Percentiles rank a stretch among this genome's conserved stretches.
Evolutionary conservation across 2,888 invertebrate species (phyloP).

Genomic region (Caenorhabditis zanzibari): DNA sequence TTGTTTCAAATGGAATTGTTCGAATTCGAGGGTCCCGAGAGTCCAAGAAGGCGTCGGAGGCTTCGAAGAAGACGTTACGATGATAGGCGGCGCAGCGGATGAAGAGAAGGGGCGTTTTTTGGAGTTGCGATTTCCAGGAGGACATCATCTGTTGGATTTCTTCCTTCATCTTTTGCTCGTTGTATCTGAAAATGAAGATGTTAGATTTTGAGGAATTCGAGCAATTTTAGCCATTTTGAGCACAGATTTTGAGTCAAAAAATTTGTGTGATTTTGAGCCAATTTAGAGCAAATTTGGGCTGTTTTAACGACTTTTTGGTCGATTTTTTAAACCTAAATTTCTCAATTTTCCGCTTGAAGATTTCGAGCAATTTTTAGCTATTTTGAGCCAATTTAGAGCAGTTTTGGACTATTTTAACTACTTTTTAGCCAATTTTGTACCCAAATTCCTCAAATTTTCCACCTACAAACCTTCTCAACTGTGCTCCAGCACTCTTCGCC

Average conservation of each 20-base stretch:
- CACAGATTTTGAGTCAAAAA: background rate
- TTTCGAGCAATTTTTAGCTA: background rate
- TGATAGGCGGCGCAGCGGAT: conserved; percentile 90
- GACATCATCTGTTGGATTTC: conserved; percentile 66
- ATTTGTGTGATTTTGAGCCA: background rate
- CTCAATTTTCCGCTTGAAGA: too few relatives aligned
- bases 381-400: background rate
- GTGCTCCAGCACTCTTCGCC: conserved; percentile 74
- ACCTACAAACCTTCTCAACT: conserved; percentile 69
- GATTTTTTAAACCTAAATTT: background rate
- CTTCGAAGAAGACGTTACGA: conserved; percentile 88
- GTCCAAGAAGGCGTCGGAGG: conserved; percentile 88
- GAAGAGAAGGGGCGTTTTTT: conserved; percentile 87
- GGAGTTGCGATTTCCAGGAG: conserved; percentile 74
- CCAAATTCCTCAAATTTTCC: background rate
- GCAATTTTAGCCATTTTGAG: background rate
- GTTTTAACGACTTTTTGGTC: too few relatives aligned
- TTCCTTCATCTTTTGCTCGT: conserved; percentile 70
- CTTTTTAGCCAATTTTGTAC: background rate
- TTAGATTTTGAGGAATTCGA: background rate
- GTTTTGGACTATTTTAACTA: background rate
- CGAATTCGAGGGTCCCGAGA: conserved; percentile 67
- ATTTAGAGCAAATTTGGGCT: too few relatives aligned
- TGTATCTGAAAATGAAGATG: conserved; percentile 63
- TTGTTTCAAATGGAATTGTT: conserved; percentile 90